These are phyloP conservation scores for Terrapene triunguis DNA, from an alignment of 2,113 vertebrate species.

Conservation along the genomic window DNA sequence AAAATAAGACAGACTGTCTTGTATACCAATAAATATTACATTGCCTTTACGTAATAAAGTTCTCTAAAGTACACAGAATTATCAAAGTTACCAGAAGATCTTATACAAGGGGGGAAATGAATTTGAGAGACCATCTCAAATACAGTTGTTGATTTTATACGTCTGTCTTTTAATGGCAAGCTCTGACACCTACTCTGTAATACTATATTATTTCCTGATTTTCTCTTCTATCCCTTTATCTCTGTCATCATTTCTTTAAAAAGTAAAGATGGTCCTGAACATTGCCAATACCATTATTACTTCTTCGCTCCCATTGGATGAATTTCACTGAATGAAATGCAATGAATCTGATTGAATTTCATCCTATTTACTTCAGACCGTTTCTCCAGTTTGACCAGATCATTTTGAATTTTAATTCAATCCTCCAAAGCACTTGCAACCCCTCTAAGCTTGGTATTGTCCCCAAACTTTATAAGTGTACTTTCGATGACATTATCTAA, in stretches of 20 bases:
- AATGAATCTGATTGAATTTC: too few relatives aligned
- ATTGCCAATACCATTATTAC: slow-evolving; percentile 34
- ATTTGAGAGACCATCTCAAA: neutral
- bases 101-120: neutral
- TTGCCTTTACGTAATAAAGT: slow-evolving; percentile 37
- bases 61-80: slow-evolving; percentile 54
- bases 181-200: neutral
- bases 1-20: slow-evolving; percentile 43
- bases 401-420: too few relatives aligned
- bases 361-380: too few relatives aligned
- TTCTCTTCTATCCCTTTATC: neutral
- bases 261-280: neutral
- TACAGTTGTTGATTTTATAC: slow-evolving; percentile 16
- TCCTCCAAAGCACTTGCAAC: too few relatives aligned
- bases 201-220: slow-evolving; percentile 14
- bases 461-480: too few relatives aligned
- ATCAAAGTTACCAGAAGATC: slow-evolving; percentile 43
- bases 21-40: slow-evolving; percentile 74
- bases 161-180: slow-evolving; percentile 15
- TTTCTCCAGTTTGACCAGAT: too few relatives aligned
- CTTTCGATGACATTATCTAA: too few relatives aligned
- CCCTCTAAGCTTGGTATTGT: too few relatives aligned
- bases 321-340: too few relatives aligned
- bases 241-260: slow-evolving; percentile 14
- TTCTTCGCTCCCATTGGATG: slow-evolving; percentile 18